These are phyloP conservation scores for Anguilla marmorata DNA, from an alignment of 2,797 vertebrate genomes.

Conservation along the genomic window DNA sequence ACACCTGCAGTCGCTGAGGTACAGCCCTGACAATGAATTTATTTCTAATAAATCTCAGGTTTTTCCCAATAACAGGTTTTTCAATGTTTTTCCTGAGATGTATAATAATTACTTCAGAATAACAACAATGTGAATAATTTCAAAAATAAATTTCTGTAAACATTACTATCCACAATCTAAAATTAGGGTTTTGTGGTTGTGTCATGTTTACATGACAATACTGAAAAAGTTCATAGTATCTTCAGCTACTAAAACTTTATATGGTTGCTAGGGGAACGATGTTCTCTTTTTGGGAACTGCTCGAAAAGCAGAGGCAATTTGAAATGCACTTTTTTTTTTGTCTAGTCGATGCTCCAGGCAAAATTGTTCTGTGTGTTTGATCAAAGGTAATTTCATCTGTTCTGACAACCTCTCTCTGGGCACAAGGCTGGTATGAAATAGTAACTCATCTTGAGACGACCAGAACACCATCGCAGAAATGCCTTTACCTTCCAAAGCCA, in stretches of 20 bases:
- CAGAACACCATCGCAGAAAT: neutral
- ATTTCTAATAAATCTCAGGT: no score
- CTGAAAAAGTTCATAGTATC: neutral
- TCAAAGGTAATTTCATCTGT: conserved; percentile 22
- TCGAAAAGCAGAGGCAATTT: neutral
- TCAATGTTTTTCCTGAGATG: no score
- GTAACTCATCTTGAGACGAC: neutral
- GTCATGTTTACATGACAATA: neutral
- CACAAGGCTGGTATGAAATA: neutral
- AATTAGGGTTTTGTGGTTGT: no score
- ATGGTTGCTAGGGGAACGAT: neutral
- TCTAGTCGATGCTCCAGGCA: neutral
- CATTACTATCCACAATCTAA: no score
- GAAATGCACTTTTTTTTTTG: neutral
- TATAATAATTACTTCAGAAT: no score
- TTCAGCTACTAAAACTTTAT: neutral
- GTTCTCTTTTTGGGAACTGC: neutral
- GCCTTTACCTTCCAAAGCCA: neutral
- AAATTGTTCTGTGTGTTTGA: neutral
- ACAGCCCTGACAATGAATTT: no score
- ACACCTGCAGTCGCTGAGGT: no score
- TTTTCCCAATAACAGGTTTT: no score
- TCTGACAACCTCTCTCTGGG: neutral
- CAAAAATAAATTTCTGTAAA: no score
- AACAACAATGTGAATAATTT: no score